Percentiles rank a stretch among this genome's conserved stretches.
Conservation (phyloP, 2,113 vertebrate species). For the Porphyrio hochstetteri region DNA sequence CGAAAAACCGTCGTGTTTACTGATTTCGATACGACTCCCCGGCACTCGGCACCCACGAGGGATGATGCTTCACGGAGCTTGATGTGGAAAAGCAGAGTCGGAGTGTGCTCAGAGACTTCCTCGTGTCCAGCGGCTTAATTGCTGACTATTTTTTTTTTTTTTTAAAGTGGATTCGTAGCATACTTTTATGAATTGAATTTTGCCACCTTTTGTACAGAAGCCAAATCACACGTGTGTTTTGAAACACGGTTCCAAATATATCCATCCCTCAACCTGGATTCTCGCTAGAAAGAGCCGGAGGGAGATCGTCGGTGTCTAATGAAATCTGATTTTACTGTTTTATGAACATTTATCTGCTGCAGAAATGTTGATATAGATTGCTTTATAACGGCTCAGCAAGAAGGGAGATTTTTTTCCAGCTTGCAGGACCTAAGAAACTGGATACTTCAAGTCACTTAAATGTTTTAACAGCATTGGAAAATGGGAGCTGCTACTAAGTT, state of each 20-base stretch:
- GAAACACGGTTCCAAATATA: conserved; percentile 57
- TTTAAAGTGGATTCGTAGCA: conserved; percentile 33
- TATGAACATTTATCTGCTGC: conserved; percentile 11
- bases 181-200: conserved; percentile 63
- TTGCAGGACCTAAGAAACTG: conserved; percentile 73
- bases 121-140: background rate
- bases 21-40: background rate
- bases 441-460: conserved; percentile 74
- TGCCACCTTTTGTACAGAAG: conserved; percentile 68
- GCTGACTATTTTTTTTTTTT: background rate
- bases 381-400: conserved; percentile 72
- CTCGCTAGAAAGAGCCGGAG: background rate
- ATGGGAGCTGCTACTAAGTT: conserved; percentile 99
- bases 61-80: conserved; percentile 33
- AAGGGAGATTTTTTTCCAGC: conserved; percentile 65
- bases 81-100: conserved; percentile 1
- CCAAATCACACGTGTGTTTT: conserved; percentile 71
- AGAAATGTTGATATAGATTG: conserved; percentile 59
- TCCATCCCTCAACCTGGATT: conserved; percentile 21
- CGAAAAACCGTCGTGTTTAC: background rate
- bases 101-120: background rate
- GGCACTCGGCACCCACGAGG: background rate
- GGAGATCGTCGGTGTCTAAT: conserved; percentile 5
- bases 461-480: conserved; percentile 81
- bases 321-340: conserved; percentile 49